Percentiles rank a stretch among this genome's conserved stretches.
These are phyloP conservation scores for Leucophenga maculata DNA, from an alignment of 2,888 invertebrate species.

Conservation along the genomic window DNA sequence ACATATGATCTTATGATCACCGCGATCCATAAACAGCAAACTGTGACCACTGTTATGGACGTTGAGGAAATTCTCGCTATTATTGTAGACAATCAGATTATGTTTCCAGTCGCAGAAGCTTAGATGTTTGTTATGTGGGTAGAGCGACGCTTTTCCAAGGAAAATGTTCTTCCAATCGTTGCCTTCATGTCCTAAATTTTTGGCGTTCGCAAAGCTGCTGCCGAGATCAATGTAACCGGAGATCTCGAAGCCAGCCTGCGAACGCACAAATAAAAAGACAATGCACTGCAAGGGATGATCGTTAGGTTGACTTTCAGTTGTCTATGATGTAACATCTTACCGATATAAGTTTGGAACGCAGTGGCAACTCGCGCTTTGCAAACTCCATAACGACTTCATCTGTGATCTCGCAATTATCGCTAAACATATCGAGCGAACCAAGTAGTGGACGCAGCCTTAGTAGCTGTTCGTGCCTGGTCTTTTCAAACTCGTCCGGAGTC, in stretches of 20 bases:
- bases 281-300: slow-evolving; percentile 38
- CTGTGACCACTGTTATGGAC: slow-evolving; percentile 41
- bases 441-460: slow-evolving; percentile 19
- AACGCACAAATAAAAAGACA: slow-evolving; percentile 47
- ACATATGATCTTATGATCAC: slow-evolving; percentile 50
- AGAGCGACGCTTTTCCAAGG: slow-evolving; percentile 36
- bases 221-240: slow-evolving; percentile 50
- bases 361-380: slow-evolving; percentile 39
- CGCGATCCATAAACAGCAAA: slow-evolving; percentile 42
- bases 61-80: slow-evolving; percentile 44
- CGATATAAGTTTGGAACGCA: slow-evolving; percentile 35
- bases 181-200: background rate
- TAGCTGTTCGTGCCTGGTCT: slow-evolving; percentile 29
- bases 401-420: slow-evolving; percentile 21
- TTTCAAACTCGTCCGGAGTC: slow-evolving; percentile 34
- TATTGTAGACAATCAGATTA: slow-evolving; percentile 31
- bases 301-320: background rate
- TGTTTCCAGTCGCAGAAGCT: slow-evolving; percentile 48
- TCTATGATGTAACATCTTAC: background rate
- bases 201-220: slow-evolving; percentile 39
- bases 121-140: slow-evolving; percentile 36
- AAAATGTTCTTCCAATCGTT: slow-evolving; percentile 48
- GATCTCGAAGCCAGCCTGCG: slow-evolving; percentile 39
- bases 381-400: slow-evolving; percentile 44
- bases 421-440: slow-evolving; percentile 29